These are phyloP conservation scores for Xestia rhomboidea DNA, from an alignment of 2,888 invertebrate species.

Conservation along the genomic window DNA sequence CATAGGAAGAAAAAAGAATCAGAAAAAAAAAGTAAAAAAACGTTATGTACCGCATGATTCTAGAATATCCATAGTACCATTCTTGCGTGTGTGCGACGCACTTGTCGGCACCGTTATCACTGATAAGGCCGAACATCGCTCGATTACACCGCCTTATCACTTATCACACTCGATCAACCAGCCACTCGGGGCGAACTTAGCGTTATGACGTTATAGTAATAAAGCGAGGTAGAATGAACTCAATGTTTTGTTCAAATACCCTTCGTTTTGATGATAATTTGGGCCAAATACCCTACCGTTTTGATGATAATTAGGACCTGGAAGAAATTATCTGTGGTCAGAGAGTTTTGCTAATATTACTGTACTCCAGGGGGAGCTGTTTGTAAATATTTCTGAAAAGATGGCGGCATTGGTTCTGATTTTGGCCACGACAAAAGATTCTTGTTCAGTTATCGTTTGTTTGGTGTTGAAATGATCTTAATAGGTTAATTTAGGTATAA, in stretches of 20 bases:
- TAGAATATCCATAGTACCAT: conserved; percentile 79
- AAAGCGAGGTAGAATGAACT: conserved; percentile 29
- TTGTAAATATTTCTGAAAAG: neutral
- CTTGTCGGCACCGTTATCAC: conserved; percentile 87
- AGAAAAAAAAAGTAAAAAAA: conserved; percentile 43
- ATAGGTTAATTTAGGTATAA: neutral
- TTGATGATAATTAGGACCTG: neutral
- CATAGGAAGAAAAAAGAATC: neutral
- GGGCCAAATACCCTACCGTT: conserved; percentile 31
- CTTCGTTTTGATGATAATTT: conserved; percentile 1
- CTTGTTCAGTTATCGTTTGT: neutral
- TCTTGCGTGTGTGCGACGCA: conserved; percentile 76
- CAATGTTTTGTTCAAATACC: conserved; percentile 42
- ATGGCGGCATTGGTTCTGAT: neutral
- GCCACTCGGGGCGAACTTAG: conserved; percentile 53
- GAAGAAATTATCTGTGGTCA: conserved; percentile 21
- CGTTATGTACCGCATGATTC: conserved; percentile 79
- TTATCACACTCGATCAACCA: conserved; percentile 86
- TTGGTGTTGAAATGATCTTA: neutral
- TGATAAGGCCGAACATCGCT: conserved; percentile 88
- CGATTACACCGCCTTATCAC: conserved; percentile 85
- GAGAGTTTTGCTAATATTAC: neutral
- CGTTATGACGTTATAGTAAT: conserved; percentile 42
- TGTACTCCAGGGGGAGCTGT: neutral
- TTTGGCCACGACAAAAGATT: neutral